Percentiles rank a stretch among this genome's conserved stretches.
phyloP scores from a whole-genome alignment of 64 coral and sea anemone species.

The Stichodactyla mertensii region DNA sequence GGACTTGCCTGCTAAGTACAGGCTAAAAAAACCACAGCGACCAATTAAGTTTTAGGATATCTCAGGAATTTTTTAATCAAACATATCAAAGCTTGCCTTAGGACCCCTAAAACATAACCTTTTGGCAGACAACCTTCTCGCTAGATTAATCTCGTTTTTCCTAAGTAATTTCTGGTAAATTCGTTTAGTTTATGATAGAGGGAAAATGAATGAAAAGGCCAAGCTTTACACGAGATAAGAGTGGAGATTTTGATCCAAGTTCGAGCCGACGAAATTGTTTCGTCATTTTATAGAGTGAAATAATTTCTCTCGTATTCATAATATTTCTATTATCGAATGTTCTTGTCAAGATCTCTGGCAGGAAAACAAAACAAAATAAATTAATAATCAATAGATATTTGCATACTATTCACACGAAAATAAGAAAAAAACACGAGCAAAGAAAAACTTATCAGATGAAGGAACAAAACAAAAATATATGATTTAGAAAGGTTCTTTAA shows the following conservation, averaged over 20 bases:
- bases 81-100: not conserved
- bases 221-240: not conserved
- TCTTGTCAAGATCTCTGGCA: constrained; percentile 8
- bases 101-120: not conserved
- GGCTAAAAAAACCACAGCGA: not conserved
- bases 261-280: not conserved
- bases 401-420: not conserved
- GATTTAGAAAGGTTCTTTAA: not conserved
- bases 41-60: constrained; percentile 2
- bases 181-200: not conserved
- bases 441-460: not conserved
- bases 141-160: not conserved
- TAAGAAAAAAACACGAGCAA: constrained; percentile 1
- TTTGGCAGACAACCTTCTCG: not conserved
- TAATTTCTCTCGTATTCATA: not conserved
- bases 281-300: not conserved
- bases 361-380: constrained; percentile 7
- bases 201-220: not conserved
- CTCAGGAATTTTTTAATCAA: not conserved
- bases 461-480: not conserved
- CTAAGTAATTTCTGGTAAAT: not conserved
- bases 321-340: constrained; percentile 14
- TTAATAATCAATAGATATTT: not conserved
- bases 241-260: not conserved
- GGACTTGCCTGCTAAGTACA: not conserved